These are phyloP conservation scores for Acleris sparsana DNA, from an alignment of 2,888 invertebrate species.

Conservation along the genomic window DNA sequence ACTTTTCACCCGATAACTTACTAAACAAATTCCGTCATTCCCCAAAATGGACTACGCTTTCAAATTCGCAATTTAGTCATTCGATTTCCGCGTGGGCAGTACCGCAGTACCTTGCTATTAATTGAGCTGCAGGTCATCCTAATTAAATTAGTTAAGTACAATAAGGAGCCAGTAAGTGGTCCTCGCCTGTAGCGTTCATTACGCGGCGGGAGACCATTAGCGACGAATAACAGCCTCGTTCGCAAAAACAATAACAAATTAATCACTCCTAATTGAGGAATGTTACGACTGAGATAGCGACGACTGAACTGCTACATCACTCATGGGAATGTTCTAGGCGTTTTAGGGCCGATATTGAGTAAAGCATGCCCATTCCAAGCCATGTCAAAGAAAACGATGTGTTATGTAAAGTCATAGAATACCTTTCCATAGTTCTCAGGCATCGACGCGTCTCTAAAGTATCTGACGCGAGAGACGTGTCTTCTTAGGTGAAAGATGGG, in stretches of 20 bases:
- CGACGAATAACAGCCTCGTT: slow-evolving; percentile 58
- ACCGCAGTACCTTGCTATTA: slow-evolving; percentile 3
- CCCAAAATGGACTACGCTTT: slow-evolving; percentile 2
- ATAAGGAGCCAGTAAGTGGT: slow-evolving; percentile 47
- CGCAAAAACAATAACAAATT: slow-evolving; percentile 64
- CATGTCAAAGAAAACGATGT: too few species aligned
- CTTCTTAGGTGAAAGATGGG: too few species aligned
- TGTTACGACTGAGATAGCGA: slow-evolving; percentile 33
- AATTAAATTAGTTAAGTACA: slow-evolving; percentile 34
- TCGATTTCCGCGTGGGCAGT: slow-evolving; percentile 8
- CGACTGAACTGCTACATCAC: not conserved
- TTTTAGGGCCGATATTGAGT: too few species aligned
- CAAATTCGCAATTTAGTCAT: slow-evolving; percentile 9
- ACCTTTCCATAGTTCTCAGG: too few species aligned
- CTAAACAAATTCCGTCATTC: not conserved
- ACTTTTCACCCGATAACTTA: too few species aligned
- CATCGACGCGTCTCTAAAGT: not conserved
- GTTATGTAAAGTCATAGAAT: too few species aligned
- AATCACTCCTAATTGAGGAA: slow-evolving; percentile 50
- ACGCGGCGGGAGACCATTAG: slow-evolving; percentile 61
- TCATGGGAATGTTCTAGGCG: slow-evolving; percentile 8
- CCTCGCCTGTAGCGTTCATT: slow-evolving; percentile 55
- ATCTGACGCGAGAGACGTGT: too few species aligned
- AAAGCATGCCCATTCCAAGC: too few species aligned
- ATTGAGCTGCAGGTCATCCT: not conserved